phyloP scores from a whole-genome alignment of 2,888 invertebrate genomes.

The Aphelenchoides bicaudatus region DNA sequence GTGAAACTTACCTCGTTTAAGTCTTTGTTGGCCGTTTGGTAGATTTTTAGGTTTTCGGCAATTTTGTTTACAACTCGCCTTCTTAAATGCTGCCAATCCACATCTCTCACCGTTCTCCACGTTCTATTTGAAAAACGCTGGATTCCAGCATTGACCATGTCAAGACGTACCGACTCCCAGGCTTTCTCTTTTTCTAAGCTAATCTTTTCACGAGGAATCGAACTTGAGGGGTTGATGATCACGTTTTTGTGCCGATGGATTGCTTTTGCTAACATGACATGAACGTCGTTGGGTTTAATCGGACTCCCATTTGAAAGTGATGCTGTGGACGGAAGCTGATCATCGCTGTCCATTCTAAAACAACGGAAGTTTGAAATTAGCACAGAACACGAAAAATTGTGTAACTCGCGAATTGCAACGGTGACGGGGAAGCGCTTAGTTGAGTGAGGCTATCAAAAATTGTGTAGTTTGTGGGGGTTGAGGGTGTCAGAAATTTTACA shows the following conservation, averaged over 20 bases:
- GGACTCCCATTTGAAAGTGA: no score
- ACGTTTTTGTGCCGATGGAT: slow-evolving; percentile 15
- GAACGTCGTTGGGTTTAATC: background rate
- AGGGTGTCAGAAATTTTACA: no score
- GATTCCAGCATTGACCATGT: slow-evolving; percentile 14
- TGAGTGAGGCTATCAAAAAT: no score
- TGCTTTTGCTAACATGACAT: slow-evolving; percentile 15
- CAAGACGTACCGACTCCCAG: slow-evolving; percentile 16
- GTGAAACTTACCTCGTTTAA: slow-evolving; percentile 9
- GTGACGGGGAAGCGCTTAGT: no score
- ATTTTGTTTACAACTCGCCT: slow-evolving; percentile 9
- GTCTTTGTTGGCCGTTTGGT: slow-evolving; percentile 12
- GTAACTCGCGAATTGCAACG: no score
- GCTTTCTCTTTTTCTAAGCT: slow-evolving; percentile 6
- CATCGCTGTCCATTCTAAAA: no score
- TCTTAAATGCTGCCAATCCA: slow-evolving; percentile 19
- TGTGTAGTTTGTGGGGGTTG: no score
- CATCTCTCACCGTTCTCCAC: slow-evolving; percentile 17
- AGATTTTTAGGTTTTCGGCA: slow-evolving; percentile 8
- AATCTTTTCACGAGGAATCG: slow-evolving; percentile 11
- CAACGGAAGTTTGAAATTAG: no score
- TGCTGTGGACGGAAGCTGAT: no score
- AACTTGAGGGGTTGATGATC: slow-evolving; percentile 11
- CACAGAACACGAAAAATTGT: no score
- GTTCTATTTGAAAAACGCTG: slow-evolving; percentile 7